Conservation (phyloP, 2,113 vertebrate species). For the Syrmaticus mikado region DNA sequence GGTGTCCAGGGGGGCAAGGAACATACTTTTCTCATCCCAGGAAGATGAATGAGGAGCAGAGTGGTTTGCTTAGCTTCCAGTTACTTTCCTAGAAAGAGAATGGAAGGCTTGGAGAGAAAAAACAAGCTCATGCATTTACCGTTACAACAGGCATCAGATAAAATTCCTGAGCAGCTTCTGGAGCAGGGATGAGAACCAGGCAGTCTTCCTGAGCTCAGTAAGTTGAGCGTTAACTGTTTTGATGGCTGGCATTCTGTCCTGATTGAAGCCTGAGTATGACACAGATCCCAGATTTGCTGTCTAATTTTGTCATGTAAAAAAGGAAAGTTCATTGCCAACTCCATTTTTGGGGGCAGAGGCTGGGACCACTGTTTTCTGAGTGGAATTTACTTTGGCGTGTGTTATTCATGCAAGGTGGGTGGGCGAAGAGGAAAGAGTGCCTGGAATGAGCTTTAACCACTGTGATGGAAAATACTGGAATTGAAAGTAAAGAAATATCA, state of each 20-base stretch:
- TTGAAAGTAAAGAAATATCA: neutral
- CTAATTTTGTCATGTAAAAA: neutral
- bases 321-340: neutral
- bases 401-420: neutral
- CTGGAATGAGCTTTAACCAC: neutral
- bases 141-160: neutral
- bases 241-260: neutral
- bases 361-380: neutral
- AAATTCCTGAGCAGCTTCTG: neutral
- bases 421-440: neutral
- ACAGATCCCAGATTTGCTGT: neutral
- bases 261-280: neutral
- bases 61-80: neutral
- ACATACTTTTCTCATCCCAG: constrained; percentile 26
- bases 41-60: constrained; percentile 3
- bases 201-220: neutral
- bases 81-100: constrained; percentile 40
- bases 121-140: neutral
- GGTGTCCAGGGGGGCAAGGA: neutral
- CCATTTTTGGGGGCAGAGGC: neutral
- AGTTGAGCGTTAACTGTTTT: neutral
- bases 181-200: neutral
- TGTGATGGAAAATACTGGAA: neutral
- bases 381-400: neutral
- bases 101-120: neutral